These are phyloP conservation scores for Psophia crepitans DNA, from an alignment of 2,113 vertebrate genomes.

Conservation along the genomic window DNA sequence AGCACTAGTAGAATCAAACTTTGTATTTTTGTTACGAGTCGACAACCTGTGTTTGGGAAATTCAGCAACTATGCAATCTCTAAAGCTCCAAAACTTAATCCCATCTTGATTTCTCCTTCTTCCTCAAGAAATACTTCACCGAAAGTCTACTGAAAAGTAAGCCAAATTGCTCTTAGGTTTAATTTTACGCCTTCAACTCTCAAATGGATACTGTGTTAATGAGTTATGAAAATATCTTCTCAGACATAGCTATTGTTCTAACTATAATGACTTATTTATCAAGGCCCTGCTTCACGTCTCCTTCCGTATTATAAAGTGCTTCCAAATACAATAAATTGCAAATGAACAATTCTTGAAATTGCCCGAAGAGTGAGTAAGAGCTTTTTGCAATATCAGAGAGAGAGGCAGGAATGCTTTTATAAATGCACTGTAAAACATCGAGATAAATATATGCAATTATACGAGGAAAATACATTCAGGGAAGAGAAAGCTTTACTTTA, in stretches of 20 bases:
- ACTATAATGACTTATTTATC: constrained; percentile 26
- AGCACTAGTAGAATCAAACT: background rate
- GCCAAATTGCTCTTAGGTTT: background rate
- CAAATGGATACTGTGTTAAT: background rate
- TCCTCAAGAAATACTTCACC: background rate
- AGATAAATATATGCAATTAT: constrained; percentile 57
- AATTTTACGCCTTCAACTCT: background rate
- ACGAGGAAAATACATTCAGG: background rate
- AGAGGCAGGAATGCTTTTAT: background rate
- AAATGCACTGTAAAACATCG: constrained; percentile 7
- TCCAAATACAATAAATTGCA: constrained; percentile 20
- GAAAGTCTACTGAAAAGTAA: background rate
- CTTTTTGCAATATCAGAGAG: background rate
- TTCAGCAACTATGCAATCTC: background rate
- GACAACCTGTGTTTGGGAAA: background rate
- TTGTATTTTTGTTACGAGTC: background rate
- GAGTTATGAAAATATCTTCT: constrained; percentile 19
- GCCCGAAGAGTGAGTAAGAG: constrained; percentile 12
- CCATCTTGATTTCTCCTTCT: background rate
- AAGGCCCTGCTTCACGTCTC: background rate
- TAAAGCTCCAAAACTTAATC: background rate
- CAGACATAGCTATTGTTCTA: background rate
- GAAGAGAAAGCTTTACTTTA: background rate
- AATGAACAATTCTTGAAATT: constrained; percentile 20
- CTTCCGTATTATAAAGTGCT: background rate